Conservation (phyloP, 1,140 invertebrate species). For the Parapsyche elsis region DNA sequence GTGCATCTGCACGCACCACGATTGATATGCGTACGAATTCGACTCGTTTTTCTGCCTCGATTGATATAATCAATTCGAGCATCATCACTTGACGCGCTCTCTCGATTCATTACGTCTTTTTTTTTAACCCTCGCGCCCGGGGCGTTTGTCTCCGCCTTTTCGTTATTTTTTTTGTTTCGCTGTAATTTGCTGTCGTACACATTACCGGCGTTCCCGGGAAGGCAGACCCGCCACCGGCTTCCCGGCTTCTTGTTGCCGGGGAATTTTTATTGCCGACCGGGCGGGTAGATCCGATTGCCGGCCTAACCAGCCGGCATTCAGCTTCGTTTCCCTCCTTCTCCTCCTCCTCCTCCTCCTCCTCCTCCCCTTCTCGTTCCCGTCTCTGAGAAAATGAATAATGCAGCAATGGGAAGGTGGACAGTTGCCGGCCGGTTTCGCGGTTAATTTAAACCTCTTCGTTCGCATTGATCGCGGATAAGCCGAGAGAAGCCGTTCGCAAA, state of each 20-base stretch:
- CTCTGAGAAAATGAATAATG: slow-evolving; percentile 50
- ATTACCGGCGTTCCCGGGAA: slow-evolving; percentile 23
- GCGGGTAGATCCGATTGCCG: slow-evolving; percentile 41
- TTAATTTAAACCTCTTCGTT: slow-evolving; percentile 32
- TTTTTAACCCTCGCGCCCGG: slow-evolving; percentile 9
- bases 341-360: slow-evolving; percentile 23
- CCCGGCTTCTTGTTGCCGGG: slow-evolving; percentile 20
- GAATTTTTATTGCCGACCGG: slow-evolving; percentile 43
- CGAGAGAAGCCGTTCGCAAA: not conserved
- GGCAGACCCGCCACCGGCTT: not conserved
- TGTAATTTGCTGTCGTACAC: slow-evolving; percentile 39
- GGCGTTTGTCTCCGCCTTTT: not conserved
- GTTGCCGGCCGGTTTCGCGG: slow-evolving; percentile 43
- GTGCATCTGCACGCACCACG: too few species aligned
- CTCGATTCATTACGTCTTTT: not conserved
- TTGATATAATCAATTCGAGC: not conserved
- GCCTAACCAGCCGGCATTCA: slow-evolving; percentile 6
- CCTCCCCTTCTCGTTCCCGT: not conserved
- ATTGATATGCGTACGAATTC: not conserved
- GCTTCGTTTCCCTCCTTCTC: slow-evolving; percentile 11
- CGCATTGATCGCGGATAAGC: slow-evolving; percentile 32
- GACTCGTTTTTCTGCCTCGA: not conserved
- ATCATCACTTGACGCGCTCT: not conserved
- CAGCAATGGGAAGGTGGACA: slow-evolving; percentile 28
- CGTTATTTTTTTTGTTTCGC: not conserved